These are phyloP conservation scores for Rhamnusium bicolor DNA, from an alignment of 2,888 invertebrate genomes.

Conservation along the genomic window DNA sequence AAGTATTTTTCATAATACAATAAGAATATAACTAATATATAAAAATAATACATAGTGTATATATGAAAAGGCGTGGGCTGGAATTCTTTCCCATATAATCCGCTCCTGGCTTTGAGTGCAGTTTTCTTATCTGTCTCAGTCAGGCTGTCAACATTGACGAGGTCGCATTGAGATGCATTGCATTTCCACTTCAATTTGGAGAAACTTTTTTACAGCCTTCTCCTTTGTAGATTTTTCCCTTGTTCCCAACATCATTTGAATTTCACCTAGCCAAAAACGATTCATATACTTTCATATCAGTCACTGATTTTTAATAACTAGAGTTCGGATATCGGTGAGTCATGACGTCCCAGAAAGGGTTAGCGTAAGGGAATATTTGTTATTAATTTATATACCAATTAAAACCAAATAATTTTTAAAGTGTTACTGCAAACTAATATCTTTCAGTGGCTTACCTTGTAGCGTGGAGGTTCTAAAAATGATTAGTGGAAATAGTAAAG, in stretches of 20 bases:
- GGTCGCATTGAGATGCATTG: constrained; percentile 48
- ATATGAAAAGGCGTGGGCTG: background rate
- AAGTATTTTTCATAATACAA: too few species aligned
- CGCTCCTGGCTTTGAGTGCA: constrained; percentile 21
- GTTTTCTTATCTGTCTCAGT: constrained; percentile 47
- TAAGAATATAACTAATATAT: too few species aligned
- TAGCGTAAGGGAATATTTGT: too few species aligned
- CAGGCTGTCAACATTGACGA: constrained; percentile 49
- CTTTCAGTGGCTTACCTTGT: too few species aligned
- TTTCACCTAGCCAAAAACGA: background rate
- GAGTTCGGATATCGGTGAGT: too few species aligned
- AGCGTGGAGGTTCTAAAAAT: too few species aligned
- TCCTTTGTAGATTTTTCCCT: constrained; percentile 34
- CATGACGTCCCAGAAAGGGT: too few species aligned
- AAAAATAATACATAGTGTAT: too few species aligned
- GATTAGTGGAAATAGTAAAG: too few species aligned
- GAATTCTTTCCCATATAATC: background rate
- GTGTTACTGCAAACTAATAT: too few species aligned
- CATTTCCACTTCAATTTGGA: constrained; percentile 47
- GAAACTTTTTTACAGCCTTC: constrained; percentile 44
- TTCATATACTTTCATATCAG: background rate
- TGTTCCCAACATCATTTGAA: constrained; percentile 14
- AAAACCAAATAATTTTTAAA: too few species aligned
- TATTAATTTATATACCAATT: too few species aligned
- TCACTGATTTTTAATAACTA: background rate